phyloP scores from a whole-genome alignment of 2,797 vertebrate genomes.

The Darevskia nairensis region DNA sequence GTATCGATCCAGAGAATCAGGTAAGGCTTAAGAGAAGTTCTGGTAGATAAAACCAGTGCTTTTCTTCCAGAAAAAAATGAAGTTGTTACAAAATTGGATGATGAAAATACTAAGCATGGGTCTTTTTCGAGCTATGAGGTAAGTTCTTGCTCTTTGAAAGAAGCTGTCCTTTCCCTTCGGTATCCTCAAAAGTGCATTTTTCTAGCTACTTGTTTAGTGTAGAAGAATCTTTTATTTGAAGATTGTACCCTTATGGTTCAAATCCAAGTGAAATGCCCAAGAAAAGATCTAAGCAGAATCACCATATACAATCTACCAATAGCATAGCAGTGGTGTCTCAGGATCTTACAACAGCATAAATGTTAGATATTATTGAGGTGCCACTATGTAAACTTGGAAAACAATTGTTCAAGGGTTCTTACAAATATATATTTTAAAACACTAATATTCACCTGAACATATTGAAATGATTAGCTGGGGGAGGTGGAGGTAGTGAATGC shows the following conservation, averaged over 20 bases:
- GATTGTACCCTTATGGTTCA: too few species aligned
- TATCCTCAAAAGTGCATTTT: background rate
- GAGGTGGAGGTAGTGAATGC: too few species aligned
- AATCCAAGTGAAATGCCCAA: background rate
- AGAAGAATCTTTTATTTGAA: too few species aligned
- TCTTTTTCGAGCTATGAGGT: background rate
- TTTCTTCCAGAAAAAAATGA: too few species aligned
- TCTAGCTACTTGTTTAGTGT: background rate
- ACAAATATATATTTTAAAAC: too few species aligned
- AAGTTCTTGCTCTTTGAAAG: background rate
- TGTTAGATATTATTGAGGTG: background rate
- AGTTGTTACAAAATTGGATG: background rate
- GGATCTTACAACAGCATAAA: background rate
- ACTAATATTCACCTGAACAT: background rate
- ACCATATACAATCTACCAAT: background rate
- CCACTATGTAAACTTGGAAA: background rate
- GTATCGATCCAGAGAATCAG: slow-evolving; percentile 32
- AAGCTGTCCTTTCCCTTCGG: background rate
- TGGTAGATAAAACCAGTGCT: slow-evolving; percentile 14
- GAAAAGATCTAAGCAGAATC: background rate
- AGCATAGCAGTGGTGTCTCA: background rate
- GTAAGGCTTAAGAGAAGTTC: slow-evolving; percentile 24
- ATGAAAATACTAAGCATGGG: background rate
- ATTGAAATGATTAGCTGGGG: background rate
- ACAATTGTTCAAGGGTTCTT: background rate